Percentiles rank a stretch among this genome's conserved stretches.
phyloP scores from a whole-genome alignment of 2,888 invertebrate genomes.

The Dugesia japonica region DNA sequence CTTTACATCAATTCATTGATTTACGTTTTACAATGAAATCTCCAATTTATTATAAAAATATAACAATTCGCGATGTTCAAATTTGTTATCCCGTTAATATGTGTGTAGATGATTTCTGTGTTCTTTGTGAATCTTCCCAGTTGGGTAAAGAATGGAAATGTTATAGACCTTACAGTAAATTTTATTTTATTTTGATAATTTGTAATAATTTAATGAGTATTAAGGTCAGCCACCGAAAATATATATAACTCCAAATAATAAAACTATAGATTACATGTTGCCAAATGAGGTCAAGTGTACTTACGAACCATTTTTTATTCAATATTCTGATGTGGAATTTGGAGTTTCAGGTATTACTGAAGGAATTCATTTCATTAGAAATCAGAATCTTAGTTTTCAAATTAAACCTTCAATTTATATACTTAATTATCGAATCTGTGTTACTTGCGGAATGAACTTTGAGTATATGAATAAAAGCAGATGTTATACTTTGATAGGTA shows the following conservation, averaged over 20 bases:
- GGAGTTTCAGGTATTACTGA: not conserved
- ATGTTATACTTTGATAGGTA: not conserved
- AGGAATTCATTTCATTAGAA: no score
- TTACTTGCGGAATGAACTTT: not conserved
- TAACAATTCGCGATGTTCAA: not conserved
- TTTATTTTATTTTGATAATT: not conserved
- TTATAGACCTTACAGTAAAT: not conserved
- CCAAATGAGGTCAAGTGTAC: not conserved
- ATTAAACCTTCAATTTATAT: not conserved
- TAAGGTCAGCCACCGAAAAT: not conserved
- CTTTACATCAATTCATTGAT: not conserved
- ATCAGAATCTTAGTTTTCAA: not conserved
- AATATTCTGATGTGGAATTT: not conserved
- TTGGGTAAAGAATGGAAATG: not conserved
- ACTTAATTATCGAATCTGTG: not conserved
- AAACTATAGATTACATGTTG: not conserved
- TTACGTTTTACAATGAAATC: not conserved
- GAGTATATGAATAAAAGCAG: not conserved
- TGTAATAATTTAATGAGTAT: not conserved
- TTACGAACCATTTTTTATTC: not conserved
- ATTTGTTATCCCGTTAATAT: not conserved
- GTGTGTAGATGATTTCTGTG: not conserved
- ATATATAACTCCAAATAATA: not conserved
- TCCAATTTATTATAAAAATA: not conserved
- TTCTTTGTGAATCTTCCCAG: not conserved